Percentiles rank a stretch among this genome's conserved stretches.
Evolutionary conservation across 1,140 invertebrate genomes (phyloP).

Genomic region (Fopius arisanus): DNA sequence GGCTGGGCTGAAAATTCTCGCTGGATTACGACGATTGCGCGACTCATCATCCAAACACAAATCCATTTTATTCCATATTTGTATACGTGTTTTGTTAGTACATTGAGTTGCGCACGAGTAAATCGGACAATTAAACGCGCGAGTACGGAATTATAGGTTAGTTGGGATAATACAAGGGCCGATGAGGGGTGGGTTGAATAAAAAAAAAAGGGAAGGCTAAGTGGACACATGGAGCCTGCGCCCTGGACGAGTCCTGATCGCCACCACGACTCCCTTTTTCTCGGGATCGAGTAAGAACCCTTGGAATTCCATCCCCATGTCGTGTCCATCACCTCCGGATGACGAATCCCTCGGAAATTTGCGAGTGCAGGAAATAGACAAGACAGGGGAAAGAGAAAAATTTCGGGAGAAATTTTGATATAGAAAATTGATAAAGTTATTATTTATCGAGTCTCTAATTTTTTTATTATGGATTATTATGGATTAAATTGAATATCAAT

Average conservation of each 20-base stretch:
- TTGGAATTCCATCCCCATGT: neutral
- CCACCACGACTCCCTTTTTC: neutral
- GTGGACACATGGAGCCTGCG: neutral
- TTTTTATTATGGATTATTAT: too few relatives aligned
- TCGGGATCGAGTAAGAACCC: neutral
- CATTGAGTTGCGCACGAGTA: conserved; percentile 10
- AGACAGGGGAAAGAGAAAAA: too few relatives aligned
- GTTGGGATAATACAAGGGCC: neutral
- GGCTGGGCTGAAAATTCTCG: conserved; percentile 22
- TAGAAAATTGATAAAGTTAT: too few relatives aligned
- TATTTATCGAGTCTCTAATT: too few relatives aligned
- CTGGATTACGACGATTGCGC: conserved; percentile 26
- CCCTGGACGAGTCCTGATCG: neutral
- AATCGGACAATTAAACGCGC: conserved; percentile 22
- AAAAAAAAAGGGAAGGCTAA: neutral
- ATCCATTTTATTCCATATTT: neutral
- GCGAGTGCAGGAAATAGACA: too few relatives aligned
- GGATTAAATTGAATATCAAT: too few relatives aligned
- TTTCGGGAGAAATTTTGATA: too few relatives aligned
- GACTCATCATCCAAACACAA: conserved; percentile 23
- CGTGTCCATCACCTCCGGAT: too few relatives aligned
- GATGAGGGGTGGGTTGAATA: neutral
- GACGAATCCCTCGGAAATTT: too few relatives aligned
- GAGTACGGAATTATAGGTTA: conserved; percentile 12
- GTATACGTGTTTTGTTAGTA: neutral